A percentile compares a stretch with the other conserved stretches of the same genome.
phyloP scores from a whole-genome alignment of 2,888 invertebrate species.

The Cinara cedri region DNA sequence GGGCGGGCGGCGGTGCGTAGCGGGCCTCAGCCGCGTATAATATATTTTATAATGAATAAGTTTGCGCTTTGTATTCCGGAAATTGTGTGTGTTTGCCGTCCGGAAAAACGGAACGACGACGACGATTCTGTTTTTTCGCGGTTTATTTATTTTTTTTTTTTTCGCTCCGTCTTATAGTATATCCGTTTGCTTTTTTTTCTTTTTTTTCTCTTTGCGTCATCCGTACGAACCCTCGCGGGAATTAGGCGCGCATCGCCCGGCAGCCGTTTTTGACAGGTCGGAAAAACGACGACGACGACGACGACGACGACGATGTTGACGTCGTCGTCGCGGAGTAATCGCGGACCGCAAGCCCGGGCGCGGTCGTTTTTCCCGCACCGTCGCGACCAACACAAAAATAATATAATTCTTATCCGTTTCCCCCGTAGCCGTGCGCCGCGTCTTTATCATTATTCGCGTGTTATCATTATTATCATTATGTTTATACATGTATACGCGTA shows the following conservation, averaged over 20 bases:
- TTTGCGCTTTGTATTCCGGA: conserved; percentile 54
- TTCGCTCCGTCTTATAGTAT: background rate
- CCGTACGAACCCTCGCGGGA: background rate
- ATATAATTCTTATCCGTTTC: background rate
- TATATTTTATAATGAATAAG: conserved; percentile 39
- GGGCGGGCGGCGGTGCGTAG: conserved; percentile 2
- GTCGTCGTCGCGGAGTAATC: background rate
- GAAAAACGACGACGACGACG: conserved; percentile 35
- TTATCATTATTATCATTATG: too few relatives aligned
- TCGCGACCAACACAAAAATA: background rate
- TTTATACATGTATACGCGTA: too few relatives aligned
- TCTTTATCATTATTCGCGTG: background rate
- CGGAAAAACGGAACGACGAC: conserved; percentile 46
- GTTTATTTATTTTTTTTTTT: conserved; percentile 19
- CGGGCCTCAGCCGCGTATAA: background rate
- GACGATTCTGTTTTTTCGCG: too few relatives aligned
- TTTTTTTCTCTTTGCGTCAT: background rate
- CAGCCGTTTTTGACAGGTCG: conserved; percentile 54
- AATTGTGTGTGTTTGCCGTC: conserved; percentile 51
- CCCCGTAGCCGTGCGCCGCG: background rate
- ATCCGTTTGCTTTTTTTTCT: conserved; percentile 8
- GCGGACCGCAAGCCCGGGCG: too few relatives aligned
- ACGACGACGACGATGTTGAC: conserved; percentile 15
- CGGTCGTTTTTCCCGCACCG: background rate
- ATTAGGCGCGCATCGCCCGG: conserved; percentile 46